A percentile compares a stretch with the other conserved stretches of the same genome.
Conservation (phyloP, 2,888 invertebrate genomes). For the Linyphia triangularis region DNA sequence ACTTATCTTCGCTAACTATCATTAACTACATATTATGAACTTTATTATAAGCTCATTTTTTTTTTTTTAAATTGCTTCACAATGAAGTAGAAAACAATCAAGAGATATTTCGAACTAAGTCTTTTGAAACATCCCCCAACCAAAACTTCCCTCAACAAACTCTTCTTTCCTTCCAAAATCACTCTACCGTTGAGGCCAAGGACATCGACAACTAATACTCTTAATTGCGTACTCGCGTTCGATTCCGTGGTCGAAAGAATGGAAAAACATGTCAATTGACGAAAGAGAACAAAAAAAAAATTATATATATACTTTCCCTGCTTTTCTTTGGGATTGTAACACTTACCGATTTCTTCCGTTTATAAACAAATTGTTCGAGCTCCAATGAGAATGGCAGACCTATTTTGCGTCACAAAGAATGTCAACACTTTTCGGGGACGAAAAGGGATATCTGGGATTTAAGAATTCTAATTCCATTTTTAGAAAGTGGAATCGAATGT, state of each 20-base stretch:
- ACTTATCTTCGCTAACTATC: too few species aligned
- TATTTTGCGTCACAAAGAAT: neutral
- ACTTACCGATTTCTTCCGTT: neutral
- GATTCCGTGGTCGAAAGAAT: neutral
- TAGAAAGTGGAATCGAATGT: neutral
- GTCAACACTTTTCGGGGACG: neutral
- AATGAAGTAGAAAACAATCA: too few species aligned
- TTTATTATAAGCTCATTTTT: too few species aligned
- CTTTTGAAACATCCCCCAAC: neutral
- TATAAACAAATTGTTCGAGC: neutral
- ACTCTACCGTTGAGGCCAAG: conserved; percentile 66
- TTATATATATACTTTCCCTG: neutral
- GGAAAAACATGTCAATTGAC: neutral
- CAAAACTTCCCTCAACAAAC: neutral
- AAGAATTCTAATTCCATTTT: neutral
- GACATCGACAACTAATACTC: conserved; percentile 11
- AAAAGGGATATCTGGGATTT: neutral
- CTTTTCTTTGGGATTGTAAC: neutral
- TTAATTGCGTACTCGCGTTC: conserved; percentile 20
- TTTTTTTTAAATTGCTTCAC: too few species aligned
- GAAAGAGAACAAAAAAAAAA: neutral
- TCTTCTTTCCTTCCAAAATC: conserved; percentile 46
- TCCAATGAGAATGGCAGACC: neutral
- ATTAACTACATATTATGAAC: too few species aligned
- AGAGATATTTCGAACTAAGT: neutral